Evolutionary conservation across 1,140 invertebrate species (phyloP), one percentile per base, ranked within the genome.

Genomic region (Plodia interpunctella): DNA sequence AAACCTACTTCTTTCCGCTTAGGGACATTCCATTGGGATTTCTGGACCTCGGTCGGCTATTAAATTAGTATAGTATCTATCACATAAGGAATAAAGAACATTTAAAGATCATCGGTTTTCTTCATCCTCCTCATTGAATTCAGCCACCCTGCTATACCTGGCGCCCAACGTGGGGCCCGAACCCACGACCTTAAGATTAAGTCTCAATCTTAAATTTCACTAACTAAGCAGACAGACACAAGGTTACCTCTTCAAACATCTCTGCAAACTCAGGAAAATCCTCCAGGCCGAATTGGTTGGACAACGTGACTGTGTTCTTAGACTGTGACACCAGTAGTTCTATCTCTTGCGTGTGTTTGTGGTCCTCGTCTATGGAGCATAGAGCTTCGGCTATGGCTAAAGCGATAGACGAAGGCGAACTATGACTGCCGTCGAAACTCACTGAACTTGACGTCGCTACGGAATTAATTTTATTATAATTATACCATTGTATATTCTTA

Each of bases 331-430:
- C 73, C 6, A 95, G 90, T 30, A 90, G 77, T 1, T 92, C 88
- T 52, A 95, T 93, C 68, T 95, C 92, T 55, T 92, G 90, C 0
- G 93, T 94, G 60, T 95, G 94, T 66, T 94, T 95, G 68, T 94
- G 92, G 51, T 94, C 93, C 66, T 94, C 93, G 71, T 95, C 94
- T 28, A 95, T 93, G n/a, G 92, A 93, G 70, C 95, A 96, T 10
- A 96, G 88, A 0, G 93, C 93, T 80, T 96, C 95, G 0, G 94
- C 94, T 0, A 95, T 80, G 0, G 93, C 92, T 13, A 91, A 86
- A 2, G 88, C 87, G 49, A 87, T 80, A 1, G 80, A 87, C 0
- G 81, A 84, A 0, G 85, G 73, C 15, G 78, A 63, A 67, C 83
- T 88, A 50, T 82, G 72, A 13, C 72, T 83, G 0, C 83, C 83